A percentile compares a stretch with the other conserved stretches of the same genome.
These are phyloP conservation scores for Galendromus occidentalis DNA, from an alignment of 1,140 invertebrate genomes.

Conservation along the genomic window DNA sequence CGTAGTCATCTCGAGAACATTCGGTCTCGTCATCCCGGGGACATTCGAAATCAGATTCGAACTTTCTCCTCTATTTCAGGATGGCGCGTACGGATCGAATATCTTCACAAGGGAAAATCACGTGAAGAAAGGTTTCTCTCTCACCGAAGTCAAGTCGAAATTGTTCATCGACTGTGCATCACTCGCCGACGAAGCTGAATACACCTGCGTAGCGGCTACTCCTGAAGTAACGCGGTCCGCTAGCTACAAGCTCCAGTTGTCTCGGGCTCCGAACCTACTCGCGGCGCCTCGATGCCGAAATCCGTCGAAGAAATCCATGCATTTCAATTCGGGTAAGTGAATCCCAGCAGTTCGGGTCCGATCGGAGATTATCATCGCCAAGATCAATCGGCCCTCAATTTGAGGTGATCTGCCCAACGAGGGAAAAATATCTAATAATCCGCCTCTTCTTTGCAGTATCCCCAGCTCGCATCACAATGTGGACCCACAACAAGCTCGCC, in stretches of 20 bases:
- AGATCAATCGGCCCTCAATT: too few relatives aligned
- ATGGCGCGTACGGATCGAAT: too few relatives aligned
- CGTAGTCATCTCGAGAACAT: too few relatives aligned
- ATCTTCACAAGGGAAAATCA: too few relatives aligned
- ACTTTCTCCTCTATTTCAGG: too few relatives aligned
- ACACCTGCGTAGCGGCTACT: constrained; percentile 48
- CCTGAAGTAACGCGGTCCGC: constrained; percentile 23
- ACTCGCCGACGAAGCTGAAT: constrained; percentile 37
- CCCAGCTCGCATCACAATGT: constrained; percentile 31
- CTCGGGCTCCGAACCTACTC: constrained; percentile 10
- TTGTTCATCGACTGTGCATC: constrained; percentile 41
- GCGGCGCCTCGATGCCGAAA: neutral
- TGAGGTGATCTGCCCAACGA: too few relatives aligned
- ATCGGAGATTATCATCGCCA: too few relatives aligned
- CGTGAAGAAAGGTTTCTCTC: neutral
- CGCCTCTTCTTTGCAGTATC: constrained; percentile 21
- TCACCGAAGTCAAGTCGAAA: constrained; percentile 37
- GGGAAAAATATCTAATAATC: neutral
- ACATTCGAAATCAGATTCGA: too few relatives aligned
- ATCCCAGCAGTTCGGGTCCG: too few relatives aligned
- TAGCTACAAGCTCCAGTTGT: neutral
- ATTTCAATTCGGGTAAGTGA: too few relatives aligned
- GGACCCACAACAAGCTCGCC: constrained; percentile 31
- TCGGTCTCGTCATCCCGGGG: too few relatives aligned
- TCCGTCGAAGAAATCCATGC: neutral